Evolutionary conservation across 2,888 invertebrate species (phyloP), one percentile per base, ranked within the genome.

Genomic region (Strigamia crassipes): DNA sequence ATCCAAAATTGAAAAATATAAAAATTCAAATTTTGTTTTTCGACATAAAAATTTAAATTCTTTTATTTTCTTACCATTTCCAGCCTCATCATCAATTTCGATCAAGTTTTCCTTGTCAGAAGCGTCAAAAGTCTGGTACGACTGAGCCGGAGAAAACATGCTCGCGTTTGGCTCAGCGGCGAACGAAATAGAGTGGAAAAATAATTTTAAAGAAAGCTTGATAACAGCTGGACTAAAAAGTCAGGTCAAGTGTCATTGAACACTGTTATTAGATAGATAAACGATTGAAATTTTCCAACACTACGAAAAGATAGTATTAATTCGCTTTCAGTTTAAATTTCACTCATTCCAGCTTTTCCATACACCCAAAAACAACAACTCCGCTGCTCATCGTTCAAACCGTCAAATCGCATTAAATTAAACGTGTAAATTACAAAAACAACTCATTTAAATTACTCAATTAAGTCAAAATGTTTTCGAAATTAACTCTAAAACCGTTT

Each of bases 161-260:
- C 6, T 66, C 5, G 23, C 9, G 8, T 66, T 31, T 4, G 15
- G 12, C 6, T 66, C 66, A 9, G 1, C 9, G 2, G 6, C n/a
- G 3, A 61, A 66, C 2, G 10, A 66, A 66, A 23, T 66, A 66
- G 66, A 66, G 66, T 66, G 66, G 66, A 66, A 66, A 66, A 51
- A 4, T 46, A 46, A 51, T 13, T 18, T 6, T 15, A 66, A 27
- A 10, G 23, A 66, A 27, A 66, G 23, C 23, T 23, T 27, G 66
- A 66, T 66, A 66, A 66, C 27, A 13, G 27, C 3, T 10, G 66
- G 66, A 66, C 66, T 66, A 51, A 51, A 34, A 61, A 66, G 66
- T 66, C 66, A 12, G 21, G 9, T 66, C 66, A 31, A 31, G 27
- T 66, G 66, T 66, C 66, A 66, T 66, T 66, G 27, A 10, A 15